Conservation (phyloP, 2,113 vertebrate species). For the Pterocles gutturalis region DNA sequence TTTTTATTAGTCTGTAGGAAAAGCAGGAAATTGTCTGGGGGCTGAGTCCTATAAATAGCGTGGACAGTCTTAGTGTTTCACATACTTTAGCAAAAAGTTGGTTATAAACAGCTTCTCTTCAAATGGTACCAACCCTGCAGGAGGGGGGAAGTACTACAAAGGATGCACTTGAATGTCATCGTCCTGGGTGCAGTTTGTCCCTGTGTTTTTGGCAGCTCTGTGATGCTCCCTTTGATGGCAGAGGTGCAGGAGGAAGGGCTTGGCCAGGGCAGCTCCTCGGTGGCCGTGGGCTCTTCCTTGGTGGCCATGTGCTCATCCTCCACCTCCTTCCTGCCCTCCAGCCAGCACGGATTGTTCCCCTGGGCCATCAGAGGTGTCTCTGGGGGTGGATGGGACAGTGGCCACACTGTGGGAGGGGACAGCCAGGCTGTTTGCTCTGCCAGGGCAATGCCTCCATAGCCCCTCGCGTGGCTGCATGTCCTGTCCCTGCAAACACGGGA, state of each 20-base stretch:
- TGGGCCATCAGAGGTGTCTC: accelerated
- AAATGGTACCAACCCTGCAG: neutral
- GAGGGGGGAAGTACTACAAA: accelerated
- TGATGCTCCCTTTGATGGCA: neutral
- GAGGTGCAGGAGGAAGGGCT: neutral
- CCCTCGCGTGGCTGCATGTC: accelerated
- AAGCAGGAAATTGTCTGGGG: neutral
- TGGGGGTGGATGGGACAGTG: no score
- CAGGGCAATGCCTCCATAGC: accelerated
- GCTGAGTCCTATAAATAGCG: neutral
- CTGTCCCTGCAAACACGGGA: accelerated
- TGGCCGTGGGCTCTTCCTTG: neutral
- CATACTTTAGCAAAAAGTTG: neutral
- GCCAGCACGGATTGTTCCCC: accelerated
- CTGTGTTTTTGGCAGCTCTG: neutral
- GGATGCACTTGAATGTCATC: accelerated
- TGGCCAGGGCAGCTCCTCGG: neutral
- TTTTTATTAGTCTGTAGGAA: neutral
- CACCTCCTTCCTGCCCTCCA: neutral
- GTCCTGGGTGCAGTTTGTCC: neutral
- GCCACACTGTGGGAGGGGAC: neutral
- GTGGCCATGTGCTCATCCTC: neutral
- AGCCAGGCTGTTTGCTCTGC: neutral
- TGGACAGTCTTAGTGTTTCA: neutral
- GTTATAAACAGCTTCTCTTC: neutral